Base-by-base conservation (phyloP, 2,113 vertebrate genomes). In the Malurus alboscapulatus region DNA sequence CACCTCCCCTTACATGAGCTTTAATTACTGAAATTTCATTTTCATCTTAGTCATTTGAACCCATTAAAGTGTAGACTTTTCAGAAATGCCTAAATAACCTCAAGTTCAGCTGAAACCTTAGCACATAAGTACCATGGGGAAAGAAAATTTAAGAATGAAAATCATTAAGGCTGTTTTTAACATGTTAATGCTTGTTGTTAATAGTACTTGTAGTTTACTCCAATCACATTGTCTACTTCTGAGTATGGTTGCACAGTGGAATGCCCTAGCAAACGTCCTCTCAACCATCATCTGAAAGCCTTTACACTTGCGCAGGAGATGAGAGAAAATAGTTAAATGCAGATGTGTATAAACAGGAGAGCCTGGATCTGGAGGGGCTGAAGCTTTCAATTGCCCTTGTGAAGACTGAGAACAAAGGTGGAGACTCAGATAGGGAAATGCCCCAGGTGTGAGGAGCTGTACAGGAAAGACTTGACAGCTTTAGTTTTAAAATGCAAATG, bases 11-110 rank as follows among this genome's bases (percentile, higher is more conserved):
- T 87, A 79, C 79, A 34, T 27, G 59, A 44, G 91, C 63, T 95
- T 94, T 93, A 95, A 95, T 96, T 95, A 94, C 93, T 48, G 79
- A 94, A 84, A 92, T 94, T 95, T 94, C 55, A 85, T 92, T 93
- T 95, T 94, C 91, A 77, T 10, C 87, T 85, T 79, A 76, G 84
- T 87, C 32, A 85, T 91, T 91, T 61, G 62, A 94, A 87, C 78
- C 71, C 74, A 87, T 94, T 95, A 91, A 96, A 95, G 34, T 2
- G 38, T 94, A 71, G 51, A 55, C 84, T 89, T 91, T 44, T 94
- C 78, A 92, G 84, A 94, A 95, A 92, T 66, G 50, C 34, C 67
- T 79, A 73, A 91, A 79, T 79, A 69, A 73, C 30, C 2, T 6
- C 34, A 40, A 50, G 65, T 50, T 87, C 69, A 84, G 58, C 27